phyloP scores from a whole-genome alignment of 2,797 vertebrate genomes.

The Pyrocephalus nanus region DNA sequence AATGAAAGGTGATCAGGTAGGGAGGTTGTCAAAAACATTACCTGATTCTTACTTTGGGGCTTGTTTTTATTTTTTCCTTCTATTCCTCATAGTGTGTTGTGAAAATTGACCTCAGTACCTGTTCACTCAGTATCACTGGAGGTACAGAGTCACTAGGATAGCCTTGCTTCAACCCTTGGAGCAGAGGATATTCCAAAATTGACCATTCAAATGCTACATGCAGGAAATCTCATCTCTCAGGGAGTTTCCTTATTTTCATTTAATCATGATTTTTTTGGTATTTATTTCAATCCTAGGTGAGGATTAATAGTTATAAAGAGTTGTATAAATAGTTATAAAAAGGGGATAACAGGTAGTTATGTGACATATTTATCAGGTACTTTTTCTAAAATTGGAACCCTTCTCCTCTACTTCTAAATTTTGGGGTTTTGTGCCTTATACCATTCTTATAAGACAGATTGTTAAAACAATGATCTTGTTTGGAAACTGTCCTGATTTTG shows the following conservation, averaged over 20 bases:
- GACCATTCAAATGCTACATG: background rate
- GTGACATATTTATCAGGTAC: background rate
- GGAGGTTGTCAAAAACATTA: background rate
- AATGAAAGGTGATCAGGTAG: conserved; percentile 94
- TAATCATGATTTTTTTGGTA: background rate
- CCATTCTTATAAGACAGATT: background rate
- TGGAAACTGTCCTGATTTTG: background rate
- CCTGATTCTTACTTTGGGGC: background rate
- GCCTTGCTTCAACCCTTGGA: background rate
- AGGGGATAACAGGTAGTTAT: background rate
- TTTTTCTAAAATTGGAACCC: background rate
- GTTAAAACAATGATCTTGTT: background rate
- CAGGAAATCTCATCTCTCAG: background rate
- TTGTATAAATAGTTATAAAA: background rate
- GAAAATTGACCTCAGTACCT: background rate
- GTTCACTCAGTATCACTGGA: background rate
- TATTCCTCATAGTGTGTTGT: background rate
- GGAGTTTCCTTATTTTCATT: background rate
- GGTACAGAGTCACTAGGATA: background rate
- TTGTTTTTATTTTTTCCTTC: background rate
- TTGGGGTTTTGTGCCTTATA: background rate
- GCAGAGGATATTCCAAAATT: background rate
- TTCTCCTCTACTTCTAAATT: background rate
- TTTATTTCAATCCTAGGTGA: background rate
- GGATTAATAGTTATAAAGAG: background rate